Evolutionary conservation across 2,888 invertebrate species (phyloP).

Genomic region (Orthosia incerta): DNA sequence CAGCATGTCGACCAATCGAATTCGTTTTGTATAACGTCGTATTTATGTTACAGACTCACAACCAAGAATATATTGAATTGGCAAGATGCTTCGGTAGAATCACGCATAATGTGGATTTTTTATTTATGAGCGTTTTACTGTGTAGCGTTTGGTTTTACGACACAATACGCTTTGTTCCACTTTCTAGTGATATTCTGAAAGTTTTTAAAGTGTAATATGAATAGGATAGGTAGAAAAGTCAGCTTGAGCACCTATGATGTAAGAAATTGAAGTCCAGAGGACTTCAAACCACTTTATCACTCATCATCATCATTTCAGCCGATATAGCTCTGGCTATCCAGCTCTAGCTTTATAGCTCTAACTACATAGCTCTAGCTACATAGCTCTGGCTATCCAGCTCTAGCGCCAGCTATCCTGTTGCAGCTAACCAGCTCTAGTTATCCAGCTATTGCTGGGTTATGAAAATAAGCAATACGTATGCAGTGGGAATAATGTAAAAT

Average conservation of each 20-base stretch:
- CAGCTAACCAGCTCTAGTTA: no score
- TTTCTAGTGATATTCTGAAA: not conserved
- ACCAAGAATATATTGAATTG: constrained; percentile 53
- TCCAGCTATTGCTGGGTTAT: no score
- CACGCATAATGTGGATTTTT: not conserved
- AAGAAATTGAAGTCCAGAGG: no score
- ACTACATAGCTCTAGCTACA: no score
- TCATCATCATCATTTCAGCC: no score
- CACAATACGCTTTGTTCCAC: not conserved
- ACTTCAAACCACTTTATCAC: no score
- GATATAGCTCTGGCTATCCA: no score
- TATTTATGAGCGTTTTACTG: constrained; percentile 16
- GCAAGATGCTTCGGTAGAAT: not conserved
- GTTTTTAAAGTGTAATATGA: not conserved
- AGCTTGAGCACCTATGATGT: not conserved
- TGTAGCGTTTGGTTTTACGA: constrained; percentile 12
- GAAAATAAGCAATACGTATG: no score
- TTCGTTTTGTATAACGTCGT: constrained; percentile 44
- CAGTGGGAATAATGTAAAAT: no score
- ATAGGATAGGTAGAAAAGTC: not conserved
- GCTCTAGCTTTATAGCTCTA: no score
- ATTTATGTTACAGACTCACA: constrained; percentile 29
- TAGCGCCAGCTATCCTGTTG: no score
- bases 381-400: no score
- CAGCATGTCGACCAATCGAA: constrained; percentile 51